These are phyloP conservation scores for Cynaeus angustus DNA, from an alignment of 2,888 invertebrate genomes.

Conservation along the genomic window DNA sequence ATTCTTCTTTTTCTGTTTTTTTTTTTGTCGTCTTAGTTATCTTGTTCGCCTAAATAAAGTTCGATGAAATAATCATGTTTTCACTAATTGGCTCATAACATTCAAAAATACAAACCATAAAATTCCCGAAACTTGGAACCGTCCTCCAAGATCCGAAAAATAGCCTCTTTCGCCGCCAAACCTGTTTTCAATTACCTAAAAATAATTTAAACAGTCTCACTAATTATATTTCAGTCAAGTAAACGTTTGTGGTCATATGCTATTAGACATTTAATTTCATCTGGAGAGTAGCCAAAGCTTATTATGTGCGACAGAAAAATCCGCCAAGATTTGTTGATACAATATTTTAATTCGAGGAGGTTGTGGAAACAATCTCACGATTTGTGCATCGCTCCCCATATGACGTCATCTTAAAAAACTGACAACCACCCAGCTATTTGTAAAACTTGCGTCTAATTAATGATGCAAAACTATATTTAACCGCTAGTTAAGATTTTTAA, in stretches of 20 bases:
- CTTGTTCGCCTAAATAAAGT: no score
- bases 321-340: conserved; percentile 37
- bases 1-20: no score
- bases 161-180: conserved; percentile 22
- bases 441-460: conserved; percentile 56
- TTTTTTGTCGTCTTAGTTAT: no score
- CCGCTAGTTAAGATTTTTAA: conserved; percentile 56
- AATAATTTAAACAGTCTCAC: conserved; percentile 50
- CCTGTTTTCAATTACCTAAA: conserved; percentile 50
- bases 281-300: conserved; percentile 56
- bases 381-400: conserved; percentile 35
- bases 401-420: conserved; percentile 38
- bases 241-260: conserved; percentile 59
- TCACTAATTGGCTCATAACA: neutral
- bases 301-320: conserved; percentile 45
- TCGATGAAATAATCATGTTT: no score
- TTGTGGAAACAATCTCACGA: conserved; percentile 47
- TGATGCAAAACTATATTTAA: conserved; percentile 57
- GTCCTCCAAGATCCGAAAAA: conserved; percentile 3
- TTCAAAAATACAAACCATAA: neutral
- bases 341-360: conserved; percentile 24
- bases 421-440: conserved; percentile 58
- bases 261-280: conserved; percentile 58
- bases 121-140: conserved; percentile 4
- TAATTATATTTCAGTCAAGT: conserved; percentile 58